A percentile compares a stretch with the other conserved stretches of the same genome.
phyloP scores from a whole-genome alignment of 2,797 vertebrate species.

The Diplodus sargus region DNA sequence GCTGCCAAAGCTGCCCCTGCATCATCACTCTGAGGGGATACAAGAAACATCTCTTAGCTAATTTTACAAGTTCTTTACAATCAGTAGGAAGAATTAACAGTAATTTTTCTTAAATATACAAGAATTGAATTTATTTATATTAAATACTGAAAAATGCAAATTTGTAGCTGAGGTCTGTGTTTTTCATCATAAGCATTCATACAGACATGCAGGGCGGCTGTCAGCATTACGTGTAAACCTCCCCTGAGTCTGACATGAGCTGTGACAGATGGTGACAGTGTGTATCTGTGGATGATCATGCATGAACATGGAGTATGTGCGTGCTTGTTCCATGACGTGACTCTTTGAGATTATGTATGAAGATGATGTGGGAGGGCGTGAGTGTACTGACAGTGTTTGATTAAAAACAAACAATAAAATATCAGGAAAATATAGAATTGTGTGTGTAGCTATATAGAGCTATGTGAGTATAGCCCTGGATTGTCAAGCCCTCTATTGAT shows the following conservation, averaged over 20 bases:
- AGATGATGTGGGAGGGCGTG: not conserved
- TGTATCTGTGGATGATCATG: slow-evolving; percentile 15
- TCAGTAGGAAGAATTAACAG: not conserved
- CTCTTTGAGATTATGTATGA: slow-evolving; percentile 5
- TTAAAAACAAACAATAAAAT: not conserved
- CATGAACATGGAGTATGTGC: slow-evolving; percentile 3
- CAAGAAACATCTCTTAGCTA: not conserved
- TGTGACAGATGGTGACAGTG: slow-evolving; percentile 47
- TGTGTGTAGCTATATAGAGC: not conserved
- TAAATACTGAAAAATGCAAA: not conserved
- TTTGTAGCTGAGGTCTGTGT: not conserved
- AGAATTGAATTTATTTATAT: not conserved
- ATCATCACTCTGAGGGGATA: slow-evolving; percentile 88
- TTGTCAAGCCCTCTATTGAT: not conserved
- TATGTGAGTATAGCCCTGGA: not conserved
- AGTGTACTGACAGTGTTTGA: not conserved
- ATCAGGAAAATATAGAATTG: not conserved
- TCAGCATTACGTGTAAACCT: slow-evolving; percentile 3
- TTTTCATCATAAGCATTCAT: slow-evolving; percentile 1
- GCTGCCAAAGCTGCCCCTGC: slow-evolving; percentile 80
- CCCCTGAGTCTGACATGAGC: slow-evolving; percentile 31
- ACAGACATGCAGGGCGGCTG: not conserved
- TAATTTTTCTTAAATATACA: not conserved
- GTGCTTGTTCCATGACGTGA: slow-evolving; percentile 22
- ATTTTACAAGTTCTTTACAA: not conserved